These are phyloP conservation scores for Creontiades dilutus DNA, from an alignment of 2,888 invertebrate genomes.

Conservation along the genomic window DNA sequence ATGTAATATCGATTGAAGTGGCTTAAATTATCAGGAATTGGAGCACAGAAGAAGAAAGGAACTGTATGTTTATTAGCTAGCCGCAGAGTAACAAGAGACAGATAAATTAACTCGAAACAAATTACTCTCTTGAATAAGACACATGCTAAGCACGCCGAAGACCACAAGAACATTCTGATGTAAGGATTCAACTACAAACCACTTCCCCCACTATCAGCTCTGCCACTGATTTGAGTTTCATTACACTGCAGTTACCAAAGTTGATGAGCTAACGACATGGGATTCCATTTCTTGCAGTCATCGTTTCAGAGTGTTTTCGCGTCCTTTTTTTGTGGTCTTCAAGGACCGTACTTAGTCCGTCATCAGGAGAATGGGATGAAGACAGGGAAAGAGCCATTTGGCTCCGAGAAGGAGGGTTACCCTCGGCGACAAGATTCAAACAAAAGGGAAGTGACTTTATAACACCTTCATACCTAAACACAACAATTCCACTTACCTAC, in stretches of 20 bases:
- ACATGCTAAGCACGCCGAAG: too few relatives aligned
- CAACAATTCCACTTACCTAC: too few relatives aligned
- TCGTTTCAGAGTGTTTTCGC: not conserved
- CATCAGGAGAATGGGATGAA: not conserved
- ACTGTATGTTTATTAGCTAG: too few relatives aligned
- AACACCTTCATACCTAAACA: too few relatives aligned
- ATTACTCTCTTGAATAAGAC: too few relatives aligned
- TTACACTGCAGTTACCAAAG: constrained; percentile 23
- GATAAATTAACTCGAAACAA: too few relatives aligned
- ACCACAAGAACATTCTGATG: not conserved
- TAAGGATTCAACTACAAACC: not conserved
- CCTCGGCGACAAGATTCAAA: not conserved
- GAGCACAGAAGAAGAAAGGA: too few relatives aligned
- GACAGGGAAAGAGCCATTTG: not conserved
- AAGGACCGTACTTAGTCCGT: constrained; percentile 34
- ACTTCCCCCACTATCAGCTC: not conserved
- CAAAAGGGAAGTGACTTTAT: not conserved
- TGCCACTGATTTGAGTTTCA: constrained; percentile 1
- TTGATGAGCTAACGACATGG: not conserved
- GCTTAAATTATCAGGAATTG: too few relatives aligned
- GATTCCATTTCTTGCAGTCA: not conserved
- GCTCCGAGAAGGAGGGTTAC: constrained; percentile 2
- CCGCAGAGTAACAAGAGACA: too few relatives aligned
- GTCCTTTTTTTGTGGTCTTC: constrained; percentile 21
- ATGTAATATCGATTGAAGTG: too few relatives aligned